Evolutionary conservation across 1,140 invertebrate genomes (phyloP).

Genomic region (Popillia japonica): DNA sequence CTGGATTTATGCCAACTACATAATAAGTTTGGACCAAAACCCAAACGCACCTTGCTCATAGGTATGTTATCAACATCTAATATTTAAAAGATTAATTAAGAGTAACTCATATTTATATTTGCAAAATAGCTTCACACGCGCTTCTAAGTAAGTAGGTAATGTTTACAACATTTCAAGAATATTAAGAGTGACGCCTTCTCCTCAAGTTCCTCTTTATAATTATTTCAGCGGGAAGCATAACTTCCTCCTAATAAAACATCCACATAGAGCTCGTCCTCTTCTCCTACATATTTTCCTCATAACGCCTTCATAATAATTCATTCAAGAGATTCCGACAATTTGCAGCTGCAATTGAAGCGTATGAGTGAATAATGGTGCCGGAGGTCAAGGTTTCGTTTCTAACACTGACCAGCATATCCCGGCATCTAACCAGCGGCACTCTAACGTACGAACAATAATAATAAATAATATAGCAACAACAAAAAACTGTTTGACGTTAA

Average conservation of each 20-base stretch:
- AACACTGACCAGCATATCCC: slow-evolving; percentile 9
- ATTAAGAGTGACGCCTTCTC: too few species aligned
- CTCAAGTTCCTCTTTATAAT: background rate
- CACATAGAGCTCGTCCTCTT: background rate
- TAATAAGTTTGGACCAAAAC: too few species aligned
- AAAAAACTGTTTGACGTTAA: background rate
- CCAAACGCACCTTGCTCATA: too few species aligned
- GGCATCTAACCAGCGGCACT: background rate
- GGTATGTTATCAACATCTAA: too few species aligned
- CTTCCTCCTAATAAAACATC: background rate
- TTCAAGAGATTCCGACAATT: slow-evolving; percentile 27
- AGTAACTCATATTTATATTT: too few species aligned
- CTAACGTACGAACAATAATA: background rate
- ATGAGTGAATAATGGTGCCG: slow-evolving; percentile 1
- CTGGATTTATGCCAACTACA: too few species aligned
- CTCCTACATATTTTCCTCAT: background rate
- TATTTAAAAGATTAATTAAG: too few species aligned
- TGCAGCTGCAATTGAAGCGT: background rate
- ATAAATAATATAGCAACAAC: background rate
- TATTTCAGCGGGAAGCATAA: background rate
- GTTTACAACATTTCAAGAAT: too few species aligned
- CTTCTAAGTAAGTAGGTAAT: too few species aligned
- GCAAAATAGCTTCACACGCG: too few species aligned
- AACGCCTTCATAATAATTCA: background rate
- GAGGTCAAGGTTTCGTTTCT: slow-evolving; percentile 13